Percentiles rank a stretch among this genome's conserved stretches.
Conservation (phyloP, 1,140 invertebrate genomes). For the Colletes latitarsis region DNA sequence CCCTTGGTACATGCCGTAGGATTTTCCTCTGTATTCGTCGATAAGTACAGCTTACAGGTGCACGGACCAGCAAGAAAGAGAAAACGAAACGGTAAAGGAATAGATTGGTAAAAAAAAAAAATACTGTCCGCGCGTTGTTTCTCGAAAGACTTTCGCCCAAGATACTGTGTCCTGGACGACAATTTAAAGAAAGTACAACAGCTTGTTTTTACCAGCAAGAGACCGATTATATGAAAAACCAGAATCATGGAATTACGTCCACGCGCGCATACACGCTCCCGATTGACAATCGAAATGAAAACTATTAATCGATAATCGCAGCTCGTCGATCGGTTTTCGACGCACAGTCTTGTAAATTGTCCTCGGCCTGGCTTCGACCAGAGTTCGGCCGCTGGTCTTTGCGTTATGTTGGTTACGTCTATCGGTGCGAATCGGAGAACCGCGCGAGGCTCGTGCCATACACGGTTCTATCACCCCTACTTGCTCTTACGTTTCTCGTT, state of each 20-base stretch:
- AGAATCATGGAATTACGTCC: not conserved
- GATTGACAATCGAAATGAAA: not conserved
- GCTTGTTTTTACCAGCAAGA: not conserved
- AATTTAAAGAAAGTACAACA: not conserved
- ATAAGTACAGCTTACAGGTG: not conserved
- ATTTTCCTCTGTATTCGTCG: not conserved
- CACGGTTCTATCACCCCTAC: not conserved
- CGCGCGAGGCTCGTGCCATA: not conserved
- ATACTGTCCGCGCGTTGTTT: not conserved
- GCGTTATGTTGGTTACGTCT: not conserved
- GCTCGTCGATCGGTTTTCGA: not conserved
- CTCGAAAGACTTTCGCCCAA: not conserved
- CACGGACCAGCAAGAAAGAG: not conserved
- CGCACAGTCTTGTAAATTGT: not conserved
- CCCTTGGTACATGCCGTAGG: not conserved
- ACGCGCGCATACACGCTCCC: not conserved
- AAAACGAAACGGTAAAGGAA: not conserved
- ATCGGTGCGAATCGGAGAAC: not conserved
- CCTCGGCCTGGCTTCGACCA: not conserved
- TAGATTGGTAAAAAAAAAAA: not conserved
- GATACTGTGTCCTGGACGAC: not conserved
- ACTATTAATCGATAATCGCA: not conserved
- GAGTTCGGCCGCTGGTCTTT: not conserved
- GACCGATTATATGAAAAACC: not conserved
- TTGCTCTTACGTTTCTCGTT: not conserved